Evolutionary conservation across 2,797 vertebrate species (phyloP).

Genomic region (Sparus aurata): DNA sequence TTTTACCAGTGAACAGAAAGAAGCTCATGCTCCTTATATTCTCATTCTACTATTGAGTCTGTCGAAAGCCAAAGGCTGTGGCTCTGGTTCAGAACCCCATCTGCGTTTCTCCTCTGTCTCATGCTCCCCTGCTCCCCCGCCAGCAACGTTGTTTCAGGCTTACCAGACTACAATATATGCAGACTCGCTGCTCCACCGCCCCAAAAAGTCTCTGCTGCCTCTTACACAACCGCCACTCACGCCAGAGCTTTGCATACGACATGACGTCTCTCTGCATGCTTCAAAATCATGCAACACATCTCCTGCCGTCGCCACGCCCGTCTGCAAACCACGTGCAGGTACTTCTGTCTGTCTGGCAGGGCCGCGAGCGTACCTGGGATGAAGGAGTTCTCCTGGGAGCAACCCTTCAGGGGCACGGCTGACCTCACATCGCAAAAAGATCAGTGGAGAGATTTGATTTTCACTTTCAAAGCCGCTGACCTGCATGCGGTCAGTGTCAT

Average conservation of each 20-base stretch:
- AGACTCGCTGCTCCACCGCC: constrained; percentile 28
- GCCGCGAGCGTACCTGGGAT: constrained; percentile 19
- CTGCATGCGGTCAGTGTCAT: constrained; percentile 35
- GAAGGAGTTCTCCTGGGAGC: neutral
- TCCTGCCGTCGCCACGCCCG: constrained; percentile 38
- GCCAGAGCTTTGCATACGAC: constrained; percentile 13
- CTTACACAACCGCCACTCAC: neutral
- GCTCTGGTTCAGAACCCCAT: constrained; percentile 45
- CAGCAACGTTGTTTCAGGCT: constrained; percentile 36
- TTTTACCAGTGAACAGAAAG: no score
- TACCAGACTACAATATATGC: constrained; percentile 37
- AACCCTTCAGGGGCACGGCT: constrained; percentile 17
- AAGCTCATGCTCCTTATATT: neutral
- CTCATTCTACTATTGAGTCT: constrained; percentile 19
- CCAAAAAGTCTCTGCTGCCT: constrained; percentile 25
- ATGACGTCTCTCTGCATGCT: constrained; percentile 43
- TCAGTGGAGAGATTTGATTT: constrained; percentile 49
- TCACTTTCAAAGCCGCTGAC: constrained; percentile 32
- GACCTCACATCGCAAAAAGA: constrained; percentile 34
- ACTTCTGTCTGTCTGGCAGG: constrained; percentile 9
- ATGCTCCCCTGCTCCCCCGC: constrained; percentile 27
- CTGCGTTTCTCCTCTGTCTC: constrained; percentile 49
- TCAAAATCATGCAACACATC: constrained; percentile 18
- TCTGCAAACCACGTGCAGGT: constrained; percentile 21
- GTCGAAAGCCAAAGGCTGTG: constrained; percentile 45